Evolutionary conservation across 2,113 vertebrate genomes (phyloP), one percentile per base, ranked within the genome.

Genomic region (Eptatretus burgeri): DNA sequence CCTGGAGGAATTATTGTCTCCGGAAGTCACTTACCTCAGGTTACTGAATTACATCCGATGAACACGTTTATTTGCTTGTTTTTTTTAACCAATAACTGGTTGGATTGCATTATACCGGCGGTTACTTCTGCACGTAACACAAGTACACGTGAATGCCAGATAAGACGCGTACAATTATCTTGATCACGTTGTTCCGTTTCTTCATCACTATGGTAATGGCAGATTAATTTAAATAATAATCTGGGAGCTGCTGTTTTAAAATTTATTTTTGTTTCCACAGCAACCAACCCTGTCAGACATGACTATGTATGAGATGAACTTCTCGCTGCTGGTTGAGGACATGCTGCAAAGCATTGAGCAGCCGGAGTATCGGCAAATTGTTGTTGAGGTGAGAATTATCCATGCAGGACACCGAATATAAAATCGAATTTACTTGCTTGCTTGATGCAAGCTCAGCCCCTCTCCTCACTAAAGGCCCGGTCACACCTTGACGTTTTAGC

Each of bases 271-370:
- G 63, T 64, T 49, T 68, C 71, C 75, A 63, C 72, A 98, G 91
- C 91, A 98, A 80, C 89, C 91, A 18, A 93, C 91, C 1, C 72
- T 98, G 65, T 98, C 91, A 1, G 91, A 98, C 74, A 98, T 98
- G 89, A 94, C 91, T 2, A 98, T 98, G 91, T 98, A 98, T 7
- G 89, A 98, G 73, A 98, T 91, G 89, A 95, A 95, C 74, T 98
- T 98, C 73, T 98, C 91, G 49, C 81, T 98, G 65, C 78, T 98
- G n/a, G 87, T 98, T 67, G 91, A 98, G 73, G 86, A 89, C 72
- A 89, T 78, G 53, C 71, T 95, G 75, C 83, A 83, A 71, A 87
- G 79, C 70, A 85, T 98, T 0, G 78, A 84, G 66, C 78, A 82
- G 72, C 86, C 91, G 0, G 80, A 91, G 66, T 91, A 93, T 68